Evolutionary conservation across 1,140 invertebrate genomes (phyloP), one percentile per base, ranked within the genome.

Genomic region (Latrodectus geometricus): DNA sequence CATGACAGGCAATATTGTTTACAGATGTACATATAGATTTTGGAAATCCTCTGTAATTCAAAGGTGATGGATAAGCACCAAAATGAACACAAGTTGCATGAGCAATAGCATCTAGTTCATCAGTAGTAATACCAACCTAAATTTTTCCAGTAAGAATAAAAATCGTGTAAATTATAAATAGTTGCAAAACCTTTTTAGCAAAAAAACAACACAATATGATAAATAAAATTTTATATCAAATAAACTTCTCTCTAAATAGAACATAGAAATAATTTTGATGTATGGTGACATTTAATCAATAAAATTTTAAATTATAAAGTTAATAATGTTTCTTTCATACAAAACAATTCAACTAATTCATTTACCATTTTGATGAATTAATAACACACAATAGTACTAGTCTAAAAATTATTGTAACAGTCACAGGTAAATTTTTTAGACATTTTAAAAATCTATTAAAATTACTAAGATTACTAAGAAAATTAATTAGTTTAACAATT

Each of bases 1-100:
- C 97, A 93, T 99, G 97, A 89, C 96, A 97, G 35, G 94, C 95
- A 11, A 98, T 95, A 92, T 99, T 98, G 90, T 99, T 99, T 0
- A 99, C 94, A 76, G 97, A 98, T 4, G 97, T 99, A 91, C 97
- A 99, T 9, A 98, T 93, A 86, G 97, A 98, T 90, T 98, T 98
- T 48, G 97, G 97, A 91, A 96, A 99, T 4, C 94, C 94, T 80
- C 92, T 93, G 90, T 98, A 98, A 90, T 95, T 93, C 14, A 98
- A 92, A 0, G 97, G 96, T 65, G 97, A 98, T 50, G 98, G 98
- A 92, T 98, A 98, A 9, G 95, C 96, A 86, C 94, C 93, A 89
- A 93, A 91, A 87, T 95, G 92, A 72, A 96, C 94, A 77, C 91
- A 92, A 77, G 94, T 89, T 35, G 94, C 91, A 91, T 97, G 96